phyloP scores from a whole-genome alignment of 2,888 invertebrate species.

The Mylabris sibirica region DNA sequence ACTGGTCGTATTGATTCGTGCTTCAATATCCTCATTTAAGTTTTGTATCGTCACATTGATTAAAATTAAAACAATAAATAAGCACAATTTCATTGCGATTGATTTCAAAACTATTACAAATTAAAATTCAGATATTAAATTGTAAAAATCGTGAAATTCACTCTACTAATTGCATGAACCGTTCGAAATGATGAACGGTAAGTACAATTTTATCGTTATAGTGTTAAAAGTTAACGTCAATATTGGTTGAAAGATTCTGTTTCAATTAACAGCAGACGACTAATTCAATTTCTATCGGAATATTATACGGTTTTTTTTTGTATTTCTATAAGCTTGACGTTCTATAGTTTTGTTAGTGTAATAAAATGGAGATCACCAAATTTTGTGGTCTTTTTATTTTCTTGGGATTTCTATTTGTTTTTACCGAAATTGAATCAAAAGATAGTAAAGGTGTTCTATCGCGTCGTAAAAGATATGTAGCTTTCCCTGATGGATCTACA shows the following conservation, averaged over 20 bases:
- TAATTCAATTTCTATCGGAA: slow-evolving; percentile 27
- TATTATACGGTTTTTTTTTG: slow-evolving; percentile 5
- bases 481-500: slow-evolving; percentile 75
- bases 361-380: slow-evolving; percentile 24
- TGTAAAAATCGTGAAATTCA: neutral
- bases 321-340: neutral
- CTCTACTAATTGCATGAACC: slow-evolving; percentile 37
- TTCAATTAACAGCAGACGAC: slow-evolving; percentile 25
- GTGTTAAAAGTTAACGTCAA: slow-evolving; percentile 13
- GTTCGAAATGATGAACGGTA: slow-evolving; percentile 25
- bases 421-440: slow-evolving; percentile 29
- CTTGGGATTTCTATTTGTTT: slow-evolving; percentile 34
- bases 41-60: slow-evolving; percentile 37
- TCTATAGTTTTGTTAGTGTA: neutral
- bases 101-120: slow-evolving; percentile 9
- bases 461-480: slow-evolving; percentile 70
- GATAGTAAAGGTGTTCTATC: slow-evolving; percentile 59
- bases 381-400: slow-evolving; percentile 16
- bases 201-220: neutral
- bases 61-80: slow-evolving; percentile 31
- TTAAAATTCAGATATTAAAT: neutral
- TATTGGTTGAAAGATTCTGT: slow-evolving; percentile 20
- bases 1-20: slow-evolving; percentile 38
- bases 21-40: slow-evolving; percentile 42
- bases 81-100: slow-evolving; percentile 25